A percentile compares a stretch with the other conserved stretches of the same genome.
Evolutionary conservation across 2,888 invertebrate species (phyloP).

Genomic region (Meta bourneti): DNA sequence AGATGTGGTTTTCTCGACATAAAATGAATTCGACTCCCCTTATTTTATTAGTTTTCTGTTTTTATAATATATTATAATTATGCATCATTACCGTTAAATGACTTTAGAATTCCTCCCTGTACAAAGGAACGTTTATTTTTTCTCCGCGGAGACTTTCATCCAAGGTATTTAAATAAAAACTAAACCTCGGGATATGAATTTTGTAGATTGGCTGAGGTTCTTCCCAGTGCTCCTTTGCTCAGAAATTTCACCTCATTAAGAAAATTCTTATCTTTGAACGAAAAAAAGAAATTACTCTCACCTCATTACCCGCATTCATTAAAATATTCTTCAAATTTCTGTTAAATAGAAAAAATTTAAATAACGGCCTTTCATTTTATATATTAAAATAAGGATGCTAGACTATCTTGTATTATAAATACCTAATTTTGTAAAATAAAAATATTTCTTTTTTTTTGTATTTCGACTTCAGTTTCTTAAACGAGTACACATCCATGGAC

Average conservation of each 20-base stretch:
- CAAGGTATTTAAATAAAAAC: constrained; percentile 1
- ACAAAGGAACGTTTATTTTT: background rate
- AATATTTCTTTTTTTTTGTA: background rate
- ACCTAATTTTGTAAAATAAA: background rate
- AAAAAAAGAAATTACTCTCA: background rate
- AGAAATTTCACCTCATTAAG: background rate
- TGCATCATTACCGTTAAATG: constrained; percentile 9
- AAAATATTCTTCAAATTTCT: background rate
- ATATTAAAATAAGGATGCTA: too few relatives aligned
- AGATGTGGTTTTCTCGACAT: constrained; percentile 1
- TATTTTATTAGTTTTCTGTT: constrained; percentile 17
- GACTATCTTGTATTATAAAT: background rate
- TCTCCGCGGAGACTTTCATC: background rate
- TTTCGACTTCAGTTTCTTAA: background rate
- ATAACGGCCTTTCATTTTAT: background rate
- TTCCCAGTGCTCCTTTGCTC: background rate
- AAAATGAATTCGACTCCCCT: constrained; percentile 5
- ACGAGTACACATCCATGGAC: background rate
- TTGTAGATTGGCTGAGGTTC: background rate
- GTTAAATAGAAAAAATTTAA: background rate
- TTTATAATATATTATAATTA: constrained; percentile 19
- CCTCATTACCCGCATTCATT: background rate
- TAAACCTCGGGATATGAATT: background rate
- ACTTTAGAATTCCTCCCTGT: background rate
- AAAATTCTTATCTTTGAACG: background rate